A percentile compares a stretch with the other conserved stretches of the same genome.
Conservation (phyloP, 1,140 invertebrate genomes). For the Colletes latitarsis region DNA sequence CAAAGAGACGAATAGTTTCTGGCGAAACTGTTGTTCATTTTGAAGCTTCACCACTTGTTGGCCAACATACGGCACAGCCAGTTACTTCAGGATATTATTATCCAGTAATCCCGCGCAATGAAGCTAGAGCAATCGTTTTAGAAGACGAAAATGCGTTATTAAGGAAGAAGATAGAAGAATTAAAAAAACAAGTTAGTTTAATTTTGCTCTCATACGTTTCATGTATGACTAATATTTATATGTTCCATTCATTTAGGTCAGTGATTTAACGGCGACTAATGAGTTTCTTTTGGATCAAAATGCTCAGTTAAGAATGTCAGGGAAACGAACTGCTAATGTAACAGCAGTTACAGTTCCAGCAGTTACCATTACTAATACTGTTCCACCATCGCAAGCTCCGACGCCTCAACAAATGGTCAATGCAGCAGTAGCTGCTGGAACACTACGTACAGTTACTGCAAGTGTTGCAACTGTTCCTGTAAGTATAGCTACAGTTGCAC, state of each 20-base stretch:
- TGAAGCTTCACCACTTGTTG: slow-evolving; percentile 72
- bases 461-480: slow-evolving; percentile 85
- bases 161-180: slow-evolving; percentile 87
- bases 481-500: slow-evolving; percentile 83
- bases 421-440: slow-evolving; percentile 78
- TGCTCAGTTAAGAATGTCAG: slow-evolving; percentile 87
- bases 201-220: background rate
- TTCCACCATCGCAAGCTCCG: slow-evolving; percentile 79
- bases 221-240: background rate
- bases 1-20: slow-evolving; percentile 76
- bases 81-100: slow-evolving; percentile 77
- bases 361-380: slow-evolving; percentile 83
- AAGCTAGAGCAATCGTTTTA: slow-evolving; percentile 82
- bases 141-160: slow-evolving; percentile 89
- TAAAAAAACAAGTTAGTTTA: slow-evolving; percentile 85
- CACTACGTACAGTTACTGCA: slow-evolving; percentile 83
- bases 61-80: slow-evolving; percentile 72
- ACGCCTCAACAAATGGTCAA: slow-evolving; percentile 81
- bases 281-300: slow-evolving; percentile 92
- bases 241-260: slow-evolving; percentile 75
- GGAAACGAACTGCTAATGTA: slow-evolving; percentile 81
- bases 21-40: slow-evolving; percentile 77
- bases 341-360: slow-evolving; percentile 83
- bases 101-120: slow-evolving; percentile 77
- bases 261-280: slow-evolving; percentile 89